Base-by-base conservation (phyloP, 2,888 invertebrate species). In the Melanostoma scalare region DNA sequence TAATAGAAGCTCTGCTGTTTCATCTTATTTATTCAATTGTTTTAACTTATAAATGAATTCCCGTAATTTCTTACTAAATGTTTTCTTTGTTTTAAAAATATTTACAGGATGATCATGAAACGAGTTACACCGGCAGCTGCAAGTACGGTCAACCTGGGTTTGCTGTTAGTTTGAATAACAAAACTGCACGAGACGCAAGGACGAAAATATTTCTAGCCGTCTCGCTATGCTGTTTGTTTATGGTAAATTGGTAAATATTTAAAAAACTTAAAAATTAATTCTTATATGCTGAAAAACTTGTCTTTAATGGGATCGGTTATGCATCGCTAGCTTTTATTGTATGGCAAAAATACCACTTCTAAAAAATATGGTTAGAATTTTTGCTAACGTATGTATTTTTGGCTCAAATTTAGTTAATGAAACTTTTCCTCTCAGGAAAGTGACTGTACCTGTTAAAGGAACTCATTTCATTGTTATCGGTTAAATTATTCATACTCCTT, bases 201-300 rank as follows among this genome's bases (percentile, higher is more conserved):
- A 93, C 93, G 56, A 95, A 95, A 90, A 92, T 95, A 79, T 88
- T 94, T 79, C 91, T 93, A 10, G 95, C 95, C 2, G 92, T 94
- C 48, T 89, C 93, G 71, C 91, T 95, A 79, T 95, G 95, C 89
- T 93, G 93, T 65, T 90, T 95, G 86, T 95, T 95, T 88, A 95
- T 95, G 95, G 95, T 95, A 89, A 92, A 92, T 63, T 63, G 63
- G 63, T 63, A 50, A 63, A 60, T 75, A 78, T 71, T 75, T 81
- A 52, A 65, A 30, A 52, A 50, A 71, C 79, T 72, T 9, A 48
- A 76, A 79, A 61, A 61, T 68, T 10, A 48, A 50, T 53, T 53
- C 61, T 58, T 72, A 20, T 1, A 20, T 20, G 20, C 20, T 20
- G 20, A 20, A 20, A 20, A 20, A 20, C 1, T 20, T 20, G 20